phyloP scores from a whole-genome alignment of 2,113 vertebrate species.

The Rhinichthys klamathensis region DNA sequence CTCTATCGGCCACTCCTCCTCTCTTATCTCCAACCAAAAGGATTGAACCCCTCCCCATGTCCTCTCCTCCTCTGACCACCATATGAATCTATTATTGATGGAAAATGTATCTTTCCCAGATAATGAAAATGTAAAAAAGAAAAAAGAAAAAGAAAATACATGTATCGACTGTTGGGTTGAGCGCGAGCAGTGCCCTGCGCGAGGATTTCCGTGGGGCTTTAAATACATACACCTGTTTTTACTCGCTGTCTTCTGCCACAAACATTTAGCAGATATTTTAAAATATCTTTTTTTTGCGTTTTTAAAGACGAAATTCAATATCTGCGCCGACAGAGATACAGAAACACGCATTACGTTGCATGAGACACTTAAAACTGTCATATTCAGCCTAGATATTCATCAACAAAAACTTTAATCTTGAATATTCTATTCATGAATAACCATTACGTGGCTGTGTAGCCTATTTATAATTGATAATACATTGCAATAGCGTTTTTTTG shows the following conservation, averaged over 20 bases:
- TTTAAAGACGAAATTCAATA: slow-evolving; percentile 21
- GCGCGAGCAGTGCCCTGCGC: not conserved
- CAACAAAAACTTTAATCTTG: not conserved
- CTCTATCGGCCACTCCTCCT: slow-evolving; percentile 81
- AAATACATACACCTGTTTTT: slow-evolving; percentile 58
- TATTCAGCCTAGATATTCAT: not conserved
- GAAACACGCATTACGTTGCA: not conserved
- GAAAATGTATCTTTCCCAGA: slow-evolving; percentile 45
- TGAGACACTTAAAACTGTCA: not conserved
- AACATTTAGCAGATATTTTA: not conserved
- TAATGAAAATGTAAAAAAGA: slow-evolving; percentile 42
- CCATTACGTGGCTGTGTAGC: too few species aligned
- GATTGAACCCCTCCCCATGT: slow-evolving; percentile 79
- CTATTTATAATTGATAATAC: too few species aligned
- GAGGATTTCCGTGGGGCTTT: slow-evolving; percentile 33
- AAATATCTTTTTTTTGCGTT: not conserved
- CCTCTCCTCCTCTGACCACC: slow-evolving; percentile 64
- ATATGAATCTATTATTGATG: slow-evolving; percentile 74
- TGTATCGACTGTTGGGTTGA: slow-evolving; percentile 1
- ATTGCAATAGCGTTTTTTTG: too few species aligned
- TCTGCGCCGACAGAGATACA: not conserved
- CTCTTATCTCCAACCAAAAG: slow-evolving; percentile 83
- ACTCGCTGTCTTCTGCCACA: slow-evolving; percentile 38
- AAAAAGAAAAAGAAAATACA: not conserved
- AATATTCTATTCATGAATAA: too few species aligned